Evolutionary conservation across 2,113 vertebrate species (phyloP).

Genomic region (Plotosus lineatus): DNA sequence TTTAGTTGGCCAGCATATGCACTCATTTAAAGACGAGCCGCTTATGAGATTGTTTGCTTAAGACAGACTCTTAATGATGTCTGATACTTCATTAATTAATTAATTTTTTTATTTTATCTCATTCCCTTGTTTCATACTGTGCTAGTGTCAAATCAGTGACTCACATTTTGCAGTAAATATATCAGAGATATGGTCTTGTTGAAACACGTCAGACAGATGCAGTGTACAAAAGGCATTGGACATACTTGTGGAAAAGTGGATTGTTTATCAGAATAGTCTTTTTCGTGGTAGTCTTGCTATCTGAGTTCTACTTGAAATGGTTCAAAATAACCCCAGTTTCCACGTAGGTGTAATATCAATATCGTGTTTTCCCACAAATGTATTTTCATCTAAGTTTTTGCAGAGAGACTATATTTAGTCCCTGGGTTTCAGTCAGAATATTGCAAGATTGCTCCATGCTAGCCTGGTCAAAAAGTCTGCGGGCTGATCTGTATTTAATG

Average conservation of each 20-base stretch:
- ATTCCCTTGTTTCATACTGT: constrained; percentile 6
- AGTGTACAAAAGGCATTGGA: background rate
- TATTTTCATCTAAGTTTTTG: background rate
- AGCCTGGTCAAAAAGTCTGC: background rate
- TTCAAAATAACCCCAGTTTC: constrained; percentile 3
- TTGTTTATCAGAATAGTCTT: constrained; percentile 7
- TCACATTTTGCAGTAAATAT: constrained; percentile 24
- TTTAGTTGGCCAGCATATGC: background rate
- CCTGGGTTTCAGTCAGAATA: background rate
- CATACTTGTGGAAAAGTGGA: constrained; percentile 1
- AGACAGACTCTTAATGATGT: constrained; percentile 10
- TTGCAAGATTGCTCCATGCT: constrained; percentile 11
- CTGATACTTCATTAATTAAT: background rate
- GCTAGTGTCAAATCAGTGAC: constrained; percentile 27
- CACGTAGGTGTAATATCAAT: background rate
- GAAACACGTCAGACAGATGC: constrained; percentile 22
- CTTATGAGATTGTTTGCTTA: background rate
- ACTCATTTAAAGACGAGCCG: background rate
- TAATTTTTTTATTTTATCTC: background rate
- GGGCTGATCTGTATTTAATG: background rate
- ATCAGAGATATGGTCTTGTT: constrained; percentile 12
- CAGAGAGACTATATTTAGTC: background rate
- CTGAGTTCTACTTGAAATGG: constrained; percentile 24
- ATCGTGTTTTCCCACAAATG: background rate
- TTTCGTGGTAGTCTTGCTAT: background rate